Evolutionary conservation across 1,140 invertebrate species (phyloP), one percentile per base, ranked within the genome.

Genomic region (Habropoda laboriosa): DNA sequence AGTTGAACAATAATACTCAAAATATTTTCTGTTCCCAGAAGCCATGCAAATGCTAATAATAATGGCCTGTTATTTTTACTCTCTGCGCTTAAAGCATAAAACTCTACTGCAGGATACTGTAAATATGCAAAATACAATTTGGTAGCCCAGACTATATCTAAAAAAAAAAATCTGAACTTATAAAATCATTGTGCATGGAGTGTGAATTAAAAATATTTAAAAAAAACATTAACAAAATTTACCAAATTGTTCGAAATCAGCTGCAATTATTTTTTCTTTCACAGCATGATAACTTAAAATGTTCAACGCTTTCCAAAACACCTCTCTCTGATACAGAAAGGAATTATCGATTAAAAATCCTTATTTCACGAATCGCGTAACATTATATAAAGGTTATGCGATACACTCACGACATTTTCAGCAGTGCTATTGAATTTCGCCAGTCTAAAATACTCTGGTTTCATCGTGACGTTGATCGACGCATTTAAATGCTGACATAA

Each of bases 71-170:
- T 88, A 49, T 72, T 72, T 47, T 72, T 58, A 72, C 66, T 51
- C 13, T 74, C 32, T 53, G 45, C 27, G 32, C 72, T 57, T 1
- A 87, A 80, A 21, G 79, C 49, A 68, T 89, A 92, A 84, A 92
- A 89, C 4, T 91, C 81, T 32, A 88, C 75, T 8, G 30, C 63
- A n/a, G 89, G 77, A 47, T 91, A 92, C 67, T 89, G 85, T 51
- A 92, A 79, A 66, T 82, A 87, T 13, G 90, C 89, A 45, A 92
- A 87, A 68, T 85, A 86, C 32, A 92, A 77, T 81, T 91, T 91
- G 0, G 84, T 81, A 8, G 85, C 76, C 57, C 61, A 81, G 13
- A 78, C 35, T 42, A 77, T 80, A 64, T 89, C 91, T 92, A 72
- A 32, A 90, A 85, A 73, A 12, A 21, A 49, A 47, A 21, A 38